phyloP scores from a whole-genome alignment of 2,888 invertebrate genomes.

The Lypha dubia region DNA sequence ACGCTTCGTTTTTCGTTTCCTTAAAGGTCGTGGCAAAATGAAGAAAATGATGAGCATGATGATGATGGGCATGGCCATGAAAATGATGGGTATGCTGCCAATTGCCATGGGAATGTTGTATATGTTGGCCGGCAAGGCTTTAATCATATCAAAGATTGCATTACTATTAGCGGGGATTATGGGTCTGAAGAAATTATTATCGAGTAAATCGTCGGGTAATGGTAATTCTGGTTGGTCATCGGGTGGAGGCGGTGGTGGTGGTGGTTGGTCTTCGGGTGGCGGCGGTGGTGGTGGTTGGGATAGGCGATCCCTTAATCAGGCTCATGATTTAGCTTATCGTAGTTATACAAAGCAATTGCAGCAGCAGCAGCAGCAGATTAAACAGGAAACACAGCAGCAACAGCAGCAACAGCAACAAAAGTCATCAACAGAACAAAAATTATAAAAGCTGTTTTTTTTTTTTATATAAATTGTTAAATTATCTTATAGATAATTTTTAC shows the following conservation, averaged over 20 bases:
- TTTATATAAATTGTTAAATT: conserved; percentile 77
- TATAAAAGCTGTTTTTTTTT: conserved; percentile 62
- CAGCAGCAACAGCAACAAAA: conserved; percentile 71
- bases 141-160: conserved; percentile 91
- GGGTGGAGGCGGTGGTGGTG: conserved; percentile 83
- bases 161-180: conserved; percentile 91
- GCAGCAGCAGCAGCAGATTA: conserved; percentile 68
- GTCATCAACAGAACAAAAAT: conserved; percentile 59
- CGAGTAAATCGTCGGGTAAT: conserved; percentile 84
- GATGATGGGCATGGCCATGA: conserved; percentile 94
- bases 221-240: conserved; percentile 85
- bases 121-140: conserved; percentile 92
- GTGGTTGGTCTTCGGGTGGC: conserved; percentile 82
- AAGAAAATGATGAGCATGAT: conserved; percentile 96
- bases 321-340: conserved; percentile 89
- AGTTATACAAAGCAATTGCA: conserved; percentile 85
- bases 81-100: conserved; percentile 92
- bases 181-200: conserved; percentile 90
- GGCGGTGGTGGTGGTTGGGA: conserved; percentile 88
- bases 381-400: conserved; percentile 68
- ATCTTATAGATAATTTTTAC: conserved; percentile 79
- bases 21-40: conserved; percentile 91
- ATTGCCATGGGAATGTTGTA: conserved; percentile 92
- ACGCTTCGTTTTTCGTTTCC: conserved; percentile 68
- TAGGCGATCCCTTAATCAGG: conserved; percentile 86